These are phyloP conservation scores for Esox masquinongy DNA, from an alignment of 2,797 vertebrate species.

Conservation along the genomic window DNA sequence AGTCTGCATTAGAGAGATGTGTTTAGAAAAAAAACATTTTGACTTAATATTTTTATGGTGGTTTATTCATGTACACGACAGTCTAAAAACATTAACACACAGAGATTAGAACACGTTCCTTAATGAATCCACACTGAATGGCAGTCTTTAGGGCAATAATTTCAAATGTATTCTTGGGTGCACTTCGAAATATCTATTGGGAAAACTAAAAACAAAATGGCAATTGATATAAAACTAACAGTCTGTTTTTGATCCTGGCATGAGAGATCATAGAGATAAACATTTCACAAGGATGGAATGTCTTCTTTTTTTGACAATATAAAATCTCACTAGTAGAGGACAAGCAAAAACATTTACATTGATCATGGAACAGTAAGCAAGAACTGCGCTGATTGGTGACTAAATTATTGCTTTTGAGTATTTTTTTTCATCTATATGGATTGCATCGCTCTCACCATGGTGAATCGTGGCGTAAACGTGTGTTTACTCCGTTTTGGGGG, in stretches of 20 bases:
- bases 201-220: slow-evolving; percentile 74
- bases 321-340: slow-evolving; percentile 79
- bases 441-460: slow-evolving; percentile 71
- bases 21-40: slow-evolving; percentile 47
- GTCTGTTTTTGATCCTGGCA: slow-evolving; percentile 61
- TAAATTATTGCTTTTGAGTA: slow-evolving; percentile 83
- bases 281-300: slow-evolving; percentile 63
- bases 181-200: slow-evolving; percentile 71
- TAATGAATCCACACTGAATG: slow-evolving; percentile 65
- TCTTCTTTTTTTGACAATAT: slow-evolving; percentile 72
- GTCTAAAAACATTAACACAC: slow-evolving; percentile 81
- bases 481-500: slow-evolving; percentile 66
- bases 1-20: slow-evolving; percentile 62
- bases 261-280: slow-evolving; percentile 56
- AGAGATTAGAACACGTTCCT: slow-evolving; percentile 73
- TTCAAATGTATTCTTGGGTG: slow-evolving; percentile 64
- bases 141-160: slow-evolving; percentile 70
- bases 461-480: slow-evolving; percentile 67
- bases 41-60: slow-evolving; percentile 58
- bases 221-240: slow-evolving; percentile 78
- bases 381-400: slow-evolving; percentile 40
- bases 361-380: slow-evolving; percentile 25
- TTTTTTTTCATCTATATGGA: slow-evolving; percentile 60
- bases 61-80: slow-evolving; percentile 77
- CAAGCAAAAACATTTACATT: slow-evolving; percentile 69